phyloP scores from a whole-genome alignment of 2,113 vertebrate genomes.

The Eptesicus fuscus region DNA sequence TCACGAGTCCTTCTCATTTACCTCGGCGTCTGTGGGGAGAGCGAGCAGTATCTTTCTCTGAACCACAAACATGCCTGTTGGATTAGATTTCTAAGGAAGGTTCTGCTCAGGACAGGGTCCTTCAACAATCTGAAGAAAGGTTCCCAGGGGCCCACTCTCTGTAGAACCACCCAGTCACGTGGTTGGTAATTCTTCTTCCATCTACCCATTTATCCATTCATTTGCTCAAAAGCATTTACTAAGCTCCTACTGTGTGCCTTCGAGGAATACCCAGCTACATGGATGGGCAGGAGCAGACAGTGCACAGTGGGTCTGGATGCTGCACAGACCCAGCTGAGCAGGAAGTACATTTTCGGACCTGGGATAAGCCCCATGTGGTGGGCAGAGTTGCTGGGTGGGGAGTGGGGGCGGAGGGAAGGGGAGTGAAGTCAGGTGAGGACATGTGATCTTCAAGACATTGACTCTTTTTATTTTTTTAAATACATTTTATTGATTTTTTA shows the following conservation, averaged over 20 bases:
- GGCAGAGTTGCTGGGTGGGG: not conserved
- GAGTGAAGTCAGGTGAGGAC: not conserved
- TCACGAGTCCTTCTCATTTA: not conserved
- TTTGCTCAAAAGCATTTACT: not conserved
- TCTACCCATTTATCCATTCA: not conserved
- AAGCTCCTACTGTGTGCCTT: not conserved
- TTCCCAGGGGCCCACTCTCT: not conserved
- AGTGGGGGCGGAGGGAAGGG: no score
- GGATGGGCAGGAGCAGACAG: not conserved
- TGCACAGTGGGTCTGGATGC: not conserved
- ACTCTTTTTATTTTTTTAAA: not conserved
- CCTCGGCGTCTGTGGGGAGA: not conserved
- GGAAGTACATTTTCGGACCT: not conserved
- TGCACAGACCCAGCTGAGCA: not conserved
- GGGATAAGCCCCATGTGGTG: not conserved
- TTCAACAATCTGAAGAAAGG: not conserved
- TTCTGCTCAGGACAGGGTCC: not conserved
- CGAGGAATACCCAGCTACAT: not conserved
- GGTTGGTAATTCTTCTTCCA: not conserved
- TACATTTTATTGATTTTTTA: no score
- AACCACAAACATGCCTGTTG: not conserved
- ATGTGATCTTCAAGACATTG: not conserved
- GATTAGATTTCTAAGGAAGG: not conserved
- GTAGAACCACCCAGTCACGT: not conserved
- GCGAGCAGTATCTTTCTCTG: rapidly evolving